A percentile compares a stretch with the other conserved stretches of the same genome.
Evolutionary conservation across 2,113 vertebrate genomes (phyloP).

Genomic region (Carlito syrichta): DNA sequence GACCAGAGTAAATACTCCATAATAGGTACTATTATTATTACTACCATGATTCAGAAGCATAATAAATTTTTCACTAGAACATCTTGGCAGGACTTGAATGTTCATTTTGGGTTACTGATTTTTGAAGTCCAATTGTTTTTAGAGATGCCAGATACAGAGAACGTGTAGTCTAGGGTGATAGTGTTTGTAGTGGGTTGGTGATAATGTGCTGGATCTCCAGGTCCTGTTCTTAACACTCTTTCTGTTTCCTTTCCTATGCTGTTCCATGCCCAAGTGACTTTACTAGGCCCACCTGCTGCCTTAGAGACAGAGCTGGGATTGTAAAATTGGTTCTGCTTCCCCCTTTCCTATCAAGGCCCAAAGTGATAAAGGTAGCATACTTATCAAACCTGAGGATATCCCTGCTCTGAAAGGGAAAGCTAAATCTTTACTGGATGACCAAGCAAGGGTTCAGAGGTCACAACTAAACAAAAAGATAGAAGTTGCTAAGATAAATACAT

Average conservation of each 20-base stretch:
- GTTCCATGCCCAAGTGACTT: neutral
- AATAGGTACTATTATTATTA: neutral
- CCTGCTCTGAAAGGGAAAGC: neutral
- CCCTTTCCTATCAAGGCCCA: neutral
- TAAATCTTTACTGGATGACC: neutral
- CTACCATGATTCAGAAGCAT: neutral
- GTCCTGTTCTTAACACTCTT: neutral
- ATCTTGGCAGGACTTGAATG: neutral
- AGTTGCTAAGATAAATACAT: neutral
- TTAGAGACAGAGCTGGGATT: neutral
- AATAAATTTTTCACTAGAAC: neutral
- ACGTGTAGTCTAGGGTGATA: neutral
- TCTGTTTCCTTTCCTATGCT: neutral
- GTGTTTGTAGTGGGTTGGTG: neutral
- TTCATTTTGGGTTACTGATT: neutral
- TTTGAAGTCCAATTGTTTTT: neutral
- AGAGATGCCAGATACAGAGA: neutral
- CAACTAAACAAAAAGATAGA: neutral
- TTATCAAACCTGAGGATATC: neutral
- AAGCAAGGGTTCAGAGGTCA: neutral
- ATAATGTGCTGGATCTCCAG: neutral
- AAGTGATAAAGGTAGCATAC: neutral
- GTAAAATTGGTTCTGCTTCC: neutral
- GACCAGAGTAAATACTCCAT: neutral
- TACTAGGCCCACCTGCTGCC: neutral